These are phyloP conservation scores for Cricetomys ansorgei DNA, from an alignment of 2,113 vertebrate species.

Conservation along the genomic window DNA sequence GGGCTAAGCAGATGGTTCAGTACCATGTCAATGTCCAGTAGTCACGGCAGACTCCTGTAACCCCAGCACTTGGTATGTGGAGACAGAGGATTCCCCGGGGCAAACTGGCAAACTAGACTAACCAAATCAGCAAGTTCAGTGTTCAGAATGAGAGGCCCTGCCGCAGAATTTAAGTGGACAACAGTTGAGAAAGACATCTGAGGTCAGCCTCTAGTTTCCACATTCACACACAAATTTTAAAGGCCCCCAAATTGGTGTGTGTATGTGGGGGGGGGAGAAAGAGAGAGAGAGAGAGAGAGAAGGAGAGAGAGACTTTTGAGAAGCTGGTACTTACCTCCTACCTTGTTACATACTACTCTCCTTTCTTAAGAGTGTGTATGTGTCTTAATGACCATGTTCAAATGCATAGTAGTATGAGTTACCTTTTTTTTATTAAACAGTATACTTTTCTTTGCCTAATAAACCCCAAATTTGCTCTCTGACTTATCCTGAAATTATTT, in stretches of 20 bases:
- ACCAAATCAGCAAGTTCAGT: neutral
- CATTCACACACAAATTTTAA: neutral
- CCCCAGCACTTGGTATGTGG: neutral
- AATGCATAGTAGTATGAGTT: neutral
- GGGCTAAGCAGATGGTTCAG: neutral
- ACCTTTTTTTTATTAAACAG: neutral
- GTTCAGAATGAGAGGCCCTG: neutral
- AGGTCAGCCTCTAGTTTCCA: neutral
- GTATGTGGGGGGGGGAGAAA: too few relatives aligned
- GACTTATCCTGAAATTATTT: neutral
- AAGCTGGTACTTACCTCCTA: neutral
- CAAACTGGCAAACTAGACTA: neutral
- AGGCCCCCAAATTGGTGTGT: neutral
- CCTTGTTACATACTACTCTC: neutral
- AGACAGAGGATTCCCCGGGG: neutral
- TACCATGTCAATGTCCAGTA: neutral
- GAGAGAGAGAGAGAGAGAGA: too few relatives aligned
- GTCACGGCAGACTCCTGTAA: neutral
- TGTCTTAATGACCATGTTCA: neutral
- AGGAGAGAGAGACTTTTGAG: too few relatives aligned
- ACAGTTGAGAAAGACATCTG: neutral
- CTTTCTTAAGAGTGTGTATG: neutral
- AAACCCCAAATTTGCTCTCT: neutral
- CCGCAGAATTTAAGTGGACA: neutral
- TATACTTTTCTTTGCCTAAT: neutral